phyloP scores from a whole-genome alignment of 2,113 vertebrate species.

The Saguinus midas region DNA sequence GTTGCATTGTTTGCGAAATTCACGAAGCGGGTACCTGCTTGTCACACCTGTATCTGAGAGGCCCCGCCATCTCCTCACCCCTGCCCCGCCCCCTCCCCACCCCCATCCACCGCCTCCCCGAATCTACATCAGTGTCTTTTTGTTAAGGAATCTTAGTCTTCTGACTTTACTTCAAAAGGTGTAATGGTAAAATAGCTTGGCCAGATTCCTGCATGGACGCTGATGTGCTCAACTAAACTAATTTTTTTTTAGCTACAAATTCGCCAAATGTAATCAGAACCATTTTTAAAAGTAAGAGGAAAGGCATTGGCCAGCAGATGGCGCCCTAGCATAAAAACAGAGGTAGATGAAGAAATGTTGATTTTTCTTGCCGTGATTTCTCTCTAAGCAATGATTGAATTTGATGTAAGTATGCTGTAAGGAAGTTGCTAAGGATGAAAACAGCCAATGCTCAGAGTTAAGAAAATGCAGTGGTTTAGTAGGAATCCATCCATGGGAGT shows the following conservation, averaged over 20 bases:
- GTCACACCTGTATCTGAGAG: neutral
- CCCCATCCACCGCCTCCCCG: neutral
- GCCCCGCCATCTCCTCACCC: neutral
- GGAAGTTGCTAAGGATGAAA: neutral
- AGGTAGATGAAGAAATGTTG: neutral
- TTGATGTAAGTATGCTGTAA: neutral
- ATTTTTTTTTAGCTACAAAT: neutral
- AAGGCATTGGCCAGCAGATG: conserved; percentile 10
- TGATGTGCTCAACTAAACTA: neutral
- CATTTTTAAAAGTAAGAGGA: neutral
- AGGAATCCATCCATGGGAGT: neutral
- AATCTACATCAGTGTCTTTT: neutral
- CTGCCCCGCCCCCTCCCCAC: too few relatives aligned
- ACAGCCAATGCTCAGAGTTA: neutral
- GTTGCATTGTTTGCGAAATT: too few relatives aligned
- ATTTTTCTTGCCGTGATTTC: neutral
- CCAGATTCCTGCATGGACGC: neutral
- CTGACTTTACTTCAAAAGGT: neutral
- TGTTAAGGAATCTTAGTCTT: neutral
- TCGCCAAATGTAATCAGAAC: neutral
- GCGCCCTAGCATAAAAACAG: neutral
- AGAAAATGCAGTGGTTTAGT: neutral
- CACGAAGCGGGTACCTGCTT: too few relatives aligned
- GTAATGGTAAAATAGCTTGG: neutral
- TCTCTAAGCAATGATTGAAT: neutral